Evolutionary conservation across 2,797 vertebrate genomes (phyloP).

Genomic region (Nothura maculosa): DNA sequence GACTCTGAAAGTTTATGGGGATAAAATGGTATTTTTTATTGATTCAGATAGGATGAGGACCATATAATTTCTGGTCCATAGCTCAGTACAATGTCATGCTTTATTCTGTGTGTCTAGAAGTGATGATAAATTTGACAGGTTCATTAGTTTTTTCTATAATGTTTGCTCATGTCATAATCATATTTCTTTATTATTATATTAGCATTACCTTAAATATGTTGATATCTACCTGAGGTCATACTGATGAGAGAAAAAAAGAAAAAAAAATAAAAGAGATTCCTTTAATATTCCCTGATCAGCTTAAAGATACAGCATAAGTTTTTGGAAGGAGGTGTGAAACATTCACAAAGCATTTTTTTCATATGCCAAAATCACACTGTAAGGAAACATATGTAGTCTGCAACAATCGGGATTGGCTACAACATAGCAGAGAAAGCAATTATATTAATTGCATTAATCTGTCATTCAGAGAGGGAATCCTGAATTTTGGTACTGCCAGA

Average conservation of each 20-base stretch:
- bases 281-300: background rate
- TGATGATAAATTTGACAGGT: conserved; percentile 45
- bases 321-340: background rate
- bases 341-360: background rate
- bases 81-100: conserved; percentile 31
- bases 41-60: conserved; percentile 16
- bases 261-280: background rate
- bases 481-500: background rate
- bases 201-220: background rate
- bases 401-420: background rate
- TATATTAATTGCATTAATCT: background rate
- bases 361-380: background rate
- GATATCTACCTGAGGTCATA: background rate
- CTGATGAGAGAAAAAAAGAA: background rate
- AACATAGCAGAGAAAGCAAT: background rate
- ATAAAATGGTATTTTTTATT: conserved; percentile 39
- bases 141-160: conserved; percentile 54
- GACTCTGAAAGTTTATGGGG: conserved; percentile 34
- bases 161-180: background rate
- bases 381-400: background rate
- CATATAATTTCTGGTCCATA: conserved; percentile 17
- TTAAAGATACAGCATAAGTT: background rate
- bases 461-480: background rate
- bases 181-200: conserved; percentile 14
- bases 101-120: conserved; percentile 33